These are phyloP conservation scores for Phortica variegata DNA, from an alignment of 1,140 invertebrate species.

Conservation along the genomic window DNA sequence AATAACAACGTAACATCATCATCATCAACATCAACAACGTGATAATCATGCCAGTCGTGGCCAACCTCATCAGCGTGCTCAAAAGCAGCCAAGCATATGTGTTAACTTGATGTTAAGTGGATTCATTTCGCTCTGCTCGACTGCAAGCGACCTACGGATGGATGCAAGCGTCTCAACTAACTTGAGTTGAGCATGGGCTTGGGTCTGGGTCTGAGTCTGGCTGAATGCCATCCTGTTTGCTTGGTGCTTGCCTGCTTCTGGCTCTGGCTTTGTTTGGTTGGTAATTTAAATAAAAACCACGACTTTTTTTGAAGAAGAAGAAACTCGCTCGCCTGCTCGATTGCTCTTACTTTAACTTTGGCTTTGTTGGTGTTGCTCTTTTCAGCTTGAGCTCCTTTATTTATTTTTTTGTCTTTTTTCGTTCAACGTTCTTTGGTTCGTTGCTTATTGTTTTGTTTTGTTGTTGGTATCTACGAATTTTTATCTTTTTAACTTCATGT, in stretches of 20 bases:
- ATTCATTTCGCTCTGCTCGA: constrained; percentile 25
- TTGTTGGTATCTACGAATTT: constrained; percentile 8
- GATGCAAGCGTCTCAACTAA: too few species aligned
- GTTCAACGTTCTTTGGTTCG: constrained; percentile 17
- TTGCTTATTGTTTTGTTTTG: background rate
- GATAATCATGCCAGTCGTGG: constrained; percentile 25
- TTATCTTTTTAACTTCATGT: constrained; percentile 22
- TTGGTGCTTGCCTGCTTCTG: constrained; percentile 8
- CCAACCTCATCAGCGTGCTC: background rate
- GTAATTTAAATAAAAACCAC: constrained; percentile 20
- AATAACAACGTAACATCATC: constrained; percentile 20
- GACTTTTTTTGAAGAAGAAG: too few species aligned
- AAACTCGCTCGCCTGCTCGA: too few species aligned
- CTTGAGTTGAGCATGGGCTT: too few species aligned
- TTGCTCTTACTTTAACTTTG: too few species aligned
- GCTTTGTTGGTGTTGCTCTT: background rate
- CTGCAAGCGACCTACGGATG: too few species aligned
- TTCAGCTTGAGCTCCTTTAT: background rate
- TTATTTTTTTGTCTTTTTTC: constrained; percentile 12
- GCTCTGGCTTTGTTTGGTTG: background rate
- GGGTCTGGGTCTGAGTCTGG: too few species aligned
- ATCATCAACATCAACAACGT: constrained; percentile 14
- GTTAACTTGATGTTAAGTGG: constrained; percentile 50
- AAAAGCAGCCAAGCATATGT: constrained; percentile 41
- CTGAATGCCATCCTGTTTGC: background rate